Evolutionary conservation across 2,797 vertebrate genomes (phyloP).

Genomic region (Karalla daura): DNA sequence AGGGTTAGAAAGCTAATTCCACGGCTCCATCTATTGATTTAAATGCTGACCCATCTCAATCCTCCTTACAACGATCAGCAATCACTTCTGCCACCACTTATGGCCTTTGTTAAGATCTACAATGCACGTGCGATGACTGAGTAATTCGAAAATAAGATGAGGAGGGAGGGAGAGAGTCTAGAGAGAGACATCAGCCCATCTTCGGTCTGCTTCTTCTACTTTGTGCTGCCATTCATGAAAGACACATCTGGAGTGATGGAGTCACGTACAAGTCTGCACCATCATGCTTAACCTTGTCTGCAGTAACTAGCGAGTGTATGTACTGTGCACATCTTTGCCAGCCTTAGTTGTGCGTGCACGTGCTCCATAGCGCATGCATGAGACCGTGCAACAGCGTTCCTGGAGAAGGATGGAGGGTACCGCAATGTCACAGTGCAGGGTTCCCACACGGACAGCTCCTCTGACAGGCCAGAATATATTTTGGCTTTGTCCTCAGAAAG

Average conservation of each 20-base stretch:
- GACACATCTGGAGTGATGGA: not conserved
- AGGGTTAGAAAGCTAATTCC: constrained; percentile 39
- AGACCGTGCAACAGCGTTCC: constrained; percentile 6
- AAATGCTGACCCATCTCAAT: constrained; percentile 23
- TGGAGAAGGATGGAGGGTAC: constrained; percentile 38
- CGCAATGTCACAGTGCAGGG: constrained; percentile 42
- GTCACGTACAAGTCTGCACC: constrained; percentile 25
- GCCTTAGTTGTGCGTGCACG: not conserved
- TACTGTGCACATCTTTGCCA: not conserved
- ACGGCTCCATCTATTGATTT: constrained; percentile 39
- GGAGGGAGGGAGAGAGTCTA: not conserved
- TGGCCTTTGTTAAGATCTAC: not conserved
- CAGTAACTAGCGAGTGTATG: not conserved
- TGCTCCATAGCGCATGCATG: not conserved
- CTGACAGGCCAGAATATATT: constrained; percentile 21
- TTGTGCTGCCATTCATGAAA: constrained; percentile 20
- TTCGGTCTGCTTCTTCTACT: constrained; percentile 14
- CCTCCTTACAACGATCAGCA: constrained; percentile 18
- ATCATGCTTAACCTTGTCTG: constrained; percentile 18
- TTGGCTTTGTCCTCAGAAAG: constrained; percentile 39
- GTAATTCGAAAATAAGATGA: not conserved
- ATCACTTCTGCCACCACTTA: not conserved
- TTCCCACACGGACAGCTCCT: constrained; percentile 35
- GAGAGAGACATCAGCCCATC: not conserved
- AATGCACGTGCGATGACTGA: not conserved